A percentile compares a stretch with the other conserved stretches of the same genome.
Evolutionary conservation across 2,888 invertebrate genomes (phyloP).

Genomic region (Agrotis ipsilon): DNA sequence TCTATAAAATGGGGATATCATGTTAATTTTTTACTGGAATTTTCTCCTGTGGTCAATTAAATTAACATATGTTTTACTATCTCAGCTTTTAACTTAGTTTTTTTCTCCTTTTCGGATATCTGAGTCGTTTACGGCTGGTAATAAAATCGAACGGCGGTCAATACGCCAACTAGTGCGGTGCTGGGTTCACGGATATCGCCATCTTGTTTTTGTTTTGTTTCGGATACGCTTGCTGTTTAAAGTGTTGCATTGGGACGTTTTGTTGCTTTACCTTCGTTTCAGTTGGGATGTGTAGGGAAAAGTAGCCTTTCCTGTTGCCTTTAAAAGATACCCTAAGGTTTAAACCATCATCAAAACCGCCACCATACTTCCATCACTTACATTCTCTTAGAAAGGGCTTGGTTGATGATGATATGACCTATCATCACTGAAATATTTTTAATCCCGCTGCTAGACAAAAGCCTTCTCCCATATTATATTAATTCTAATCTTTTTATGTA

Average conservation of each 20-base stretch:
- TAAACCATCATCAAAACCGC: too few relatives aligned
- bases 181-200: constrained; percentile 47
- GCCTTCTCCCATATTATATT: too few relatives aligned
- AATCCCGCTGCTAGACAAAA: too few relatives aligned
- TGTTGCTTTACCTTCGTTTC: constrained; percentile 21
- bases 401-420: too few relatives aligned
- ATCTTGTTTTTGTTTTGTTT: constrained; percentile 54
- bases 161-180: constrained; percentile 73
- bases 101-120: constrained; percentile 71
- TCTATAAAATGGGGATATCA: constrained; percentile 43
- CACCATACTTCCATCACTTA: too few relatives aligned
- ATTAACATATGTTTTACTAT: constrained; percentile 81
- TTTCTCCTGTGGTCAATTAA: constrained; percentile 71
- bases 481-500: too few relatives aligned
- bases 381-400: too few relatives aligned
- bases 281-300: neutral
- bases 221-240: constrained; percentile 38
- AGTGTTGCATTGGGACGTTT: constrained; percentile 38
- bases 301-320: too few relatives aligned
- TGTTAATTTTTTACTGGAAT: constrained; percentile 57
- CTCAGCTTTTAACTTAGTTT: constrained; percentile 72
- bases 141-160: constrained; percentile 81
- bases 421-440: too few relatives aligned
- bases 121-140: constrained; percentile 79
- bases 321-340: too few relatives aligned